These are phyloP conservation scores for Notarius quadriscutis DNA, from an alignment of 2,113 vertebrate species.

Conservation along the genomic window DNA sequence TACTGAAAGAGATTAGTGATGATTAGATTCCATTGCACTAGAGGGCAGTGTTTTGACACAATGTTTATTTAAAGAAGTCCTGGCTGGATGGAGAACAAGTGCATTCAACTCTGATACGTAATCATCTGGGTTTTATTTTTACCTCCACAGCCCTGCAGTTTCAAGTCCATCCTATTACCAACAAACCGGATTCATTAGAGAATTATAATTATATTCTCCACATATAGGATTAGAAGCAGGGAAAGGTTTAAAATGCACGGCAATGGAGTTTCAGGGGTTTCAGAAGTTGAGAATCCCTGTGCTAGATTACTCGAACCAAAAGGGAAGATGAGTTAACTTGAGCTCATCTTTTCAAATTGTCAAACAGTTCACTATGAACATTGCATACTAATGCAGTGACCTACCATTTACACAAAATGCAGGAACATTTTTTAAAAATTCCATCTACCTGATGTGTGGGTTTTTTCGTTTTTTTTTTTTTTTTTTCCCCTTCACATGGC, in stretches of 20 bases:
- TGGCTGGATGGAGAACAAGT: not conserved
- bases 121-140: not conserved
- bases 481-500: slow-evolving; percentile 33
- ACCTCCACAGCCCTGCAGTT: not conserved
- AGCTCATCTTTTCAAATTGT: not conserved
- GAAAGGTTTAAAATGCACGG: not conserved
- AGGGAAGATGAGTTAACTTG: not conserved
- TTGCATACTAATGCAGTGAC: not conserved
- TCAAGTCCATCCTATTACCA: not conserved
- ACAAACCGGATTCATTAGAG: not conserved
- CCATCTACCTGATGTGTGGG: slow-evolving; percentile 40
- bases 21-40: slow-evolving; percentile 5
- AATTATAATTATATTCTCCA: not conserved
- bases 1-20: not conserved
- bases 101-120: not conserved
- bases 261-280: not conserved
- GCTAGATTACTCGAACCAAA: slow-evolving; percentile 39
- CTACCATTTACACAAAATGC: slow-evolving; percentile 24
- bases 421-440: slow-evolving; percentile 29
- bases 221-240: not conserved
- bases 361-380: not conserved
- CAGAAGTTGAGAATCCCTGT: not conserved
- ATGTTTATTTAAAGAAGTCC: not conserved
- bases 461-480: too few species aligned
- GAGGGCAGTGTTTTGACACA: slow-evolving; percentile 29